A percentile compares a stretch with the other conserved stretches of the same genome.
Evolutionary conservation across 2,797 vertebrate species (phyloP).

Genomic region (Ciconia nigra): DNA sequence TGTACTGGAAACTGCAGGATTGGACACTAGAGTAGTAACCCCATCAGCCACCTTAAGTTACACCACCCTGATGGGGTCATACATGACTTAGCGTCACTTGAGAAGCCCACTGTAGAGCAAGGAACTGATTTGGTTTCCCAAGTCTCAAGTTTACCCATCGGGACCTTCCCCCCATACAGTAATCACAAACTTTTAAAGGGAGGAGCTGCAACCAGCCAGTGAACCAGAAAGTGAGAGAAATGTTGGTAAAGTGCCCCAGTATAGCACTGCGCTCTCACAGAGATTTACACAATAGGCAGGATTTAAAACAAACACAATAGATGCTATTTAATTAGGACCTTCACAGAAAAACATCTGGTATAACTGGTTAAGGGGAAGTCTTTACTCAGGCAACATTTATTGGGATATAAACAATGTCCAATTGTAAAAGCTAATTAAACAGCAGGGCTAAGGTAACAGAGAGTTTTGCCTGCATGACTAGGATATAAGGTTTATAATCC

Average conservation of each 20-base stretch:
- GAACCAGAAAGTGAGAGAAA: not conserved
- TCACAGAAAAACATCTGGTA: conserved; percentile 26
- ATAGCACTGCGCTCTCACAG: not conserved
- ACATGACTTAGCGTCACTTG: not conserved
- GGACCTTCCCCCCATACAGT: not conserved
- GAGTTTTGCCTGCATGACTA: conserved; percentile 14
- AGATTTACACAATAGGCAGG: not conserved
- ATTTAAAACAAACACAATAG: conserved; percentile 13
- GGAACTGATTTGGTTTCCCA: not conserved
- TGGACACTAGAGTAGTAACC: not conserved
- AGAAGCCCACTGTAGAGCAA: not conserved
- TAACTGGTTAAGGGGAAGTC: conserved; percentile 32
- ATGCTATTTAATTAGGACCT: conserved; percentile 34
- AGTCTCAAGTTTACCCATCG: not conserved
- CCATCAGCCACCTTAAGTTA: not conserved
- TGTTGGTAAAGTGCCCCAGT: not conserved
- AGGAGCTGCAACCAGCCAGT: not conserved
- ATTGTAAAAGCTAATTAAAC: conserved; percentile 49
- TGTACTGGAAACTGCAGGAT: not conserved
- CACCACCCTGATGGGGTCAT: not conserved
- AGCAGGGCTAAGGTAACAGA: conserved; percentile 31
- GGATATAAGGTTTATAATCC: conserved; percentile 38
- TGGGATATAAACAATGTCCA: conserved; percentile 49
- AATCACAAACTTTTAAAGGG: not conserved
- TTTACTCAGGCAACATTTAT: conserved; percentile 36